Percentiles rank a stretch among this genome's conserved stretches.
Conservation (phyloP, 2,888 invertebrate species). For the Xylocampa areola region DNA sequence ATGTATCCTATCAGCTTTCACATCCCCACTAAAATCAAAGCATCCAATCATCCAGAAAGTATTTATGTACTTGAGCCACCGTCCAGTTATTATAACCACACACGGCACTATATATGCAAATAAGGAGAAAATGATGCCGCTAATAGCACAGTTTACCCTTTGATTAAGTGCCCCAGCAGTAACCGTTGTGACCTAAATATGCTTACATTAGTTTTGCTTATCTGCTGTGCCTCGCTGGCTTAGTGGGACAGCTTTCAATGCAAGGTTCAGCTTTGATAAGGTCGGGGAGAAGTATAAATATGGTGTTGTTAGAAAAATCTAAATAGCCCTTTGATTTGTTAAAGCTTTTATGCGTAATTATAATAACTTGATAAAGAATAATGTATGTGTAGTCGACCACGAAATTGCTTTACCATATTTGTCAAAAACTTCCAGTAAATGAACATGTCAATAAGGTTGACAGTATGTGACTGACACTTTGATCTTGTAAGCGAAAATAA, state of each 20-base stretch:
- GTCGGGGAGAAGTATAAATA: slow-evolving; percentile 16
- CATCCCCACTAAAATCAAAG: slow-evolving; percentile 40
- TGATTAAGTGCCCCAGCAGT: slow-evolving; percentile 66
- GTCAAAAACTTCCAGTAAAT: no score
- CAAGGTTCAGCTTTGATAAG: slow-evolving; percentile 32
- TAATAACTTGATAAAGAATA: no score
- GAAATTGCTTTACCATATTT: no score
- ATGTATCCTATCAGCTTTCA: slow-evolving; percentile 28
- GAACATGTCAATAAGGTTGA: no score
- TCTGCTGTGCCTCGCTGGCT: slow-evolving; percentile 48
- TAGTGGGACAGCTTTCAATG: slow-evolving; percentile 28
- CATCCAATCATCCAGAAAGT: slow-evolving; percentile 48
- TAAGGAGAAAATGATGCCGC: slow-evolving; percentile 75
- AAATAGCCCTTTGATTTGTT: no score
- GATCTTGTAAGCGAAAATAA: no score
- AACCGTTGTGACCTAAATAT: slow-evolving; percentile 50
- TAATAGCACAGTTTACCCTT: slow-evolving; percentile 66
- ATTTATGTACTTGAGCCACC: slow-evolving; percentile 47
- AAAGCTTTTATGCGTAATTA: no score
- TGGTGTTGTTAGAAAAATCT: slow-evolving; percentile 1
- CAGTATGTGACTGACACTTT: no score
- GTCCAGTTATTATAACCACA: slow-evolving; percentile 56
- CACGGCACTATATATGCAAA: slow-evolving; percentile 72
- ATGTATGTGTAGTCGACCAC: no score
- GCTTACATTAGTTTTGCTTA: slow-evolving; percentile 51